These are phyloP conservation scores for Hapalemur alaotrensis DNA, from an alignment of 2,797 vertebrate genomes.

Conservation along the genomic window DNA sequence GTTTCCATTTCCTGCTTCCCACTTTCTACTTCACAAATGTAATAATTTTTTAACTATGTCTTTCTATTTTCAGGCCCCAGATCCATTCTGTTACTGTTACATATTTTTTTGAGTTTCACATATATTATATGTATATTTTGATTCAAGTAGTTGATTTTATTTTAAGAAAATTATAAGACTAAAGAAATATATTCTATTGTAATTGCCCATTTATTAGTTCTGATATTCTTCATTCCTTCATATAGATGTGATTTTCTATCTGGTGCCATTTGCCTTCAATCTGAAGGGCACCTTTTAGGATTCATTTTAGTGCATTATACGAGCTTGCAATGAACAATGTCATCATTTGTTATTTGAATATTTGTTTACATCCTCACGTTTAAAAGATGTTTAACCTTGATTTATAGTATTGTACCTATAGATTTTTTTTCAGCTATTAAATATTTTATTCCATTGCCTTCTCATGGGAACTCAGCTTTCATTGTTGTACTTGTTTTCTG, in stretches of 20 bases:
- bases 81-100: not conserved
- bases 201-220: not conserved
- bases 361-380: not conserved
- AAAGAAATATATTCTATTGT: not conserved
- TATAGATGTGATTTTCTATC: not conserved
- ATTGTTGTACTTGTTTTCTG: not conserved
- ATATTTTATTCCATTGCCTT: not conserved
- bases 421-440: not conserved
- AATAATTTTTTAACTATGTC: not conserved
- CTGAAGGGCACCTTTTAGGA: not conserved
- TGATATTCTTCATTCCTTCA: not conserved
- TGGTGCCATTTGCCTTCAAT: not conserved
- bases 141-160: not conserved
- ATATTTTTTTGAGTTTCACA: not conserved
- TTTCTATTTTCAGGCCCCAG: not conserved
- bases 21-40: not conserved
- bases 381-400: not conserved
- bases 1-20: not conserved
- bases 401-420: not conserved
- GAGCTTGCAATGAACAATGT: not conserved
- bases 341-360: not conserved
- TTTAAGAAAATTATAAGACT: not conserved
- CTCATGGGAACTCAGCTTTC: not conserved
- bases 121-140: not conserved
- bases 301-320: not conserved